Evolutionary conservation across 2,888 invertebrate species (phyloP).

Genomic region (Gryllus longicercus): DNA sequence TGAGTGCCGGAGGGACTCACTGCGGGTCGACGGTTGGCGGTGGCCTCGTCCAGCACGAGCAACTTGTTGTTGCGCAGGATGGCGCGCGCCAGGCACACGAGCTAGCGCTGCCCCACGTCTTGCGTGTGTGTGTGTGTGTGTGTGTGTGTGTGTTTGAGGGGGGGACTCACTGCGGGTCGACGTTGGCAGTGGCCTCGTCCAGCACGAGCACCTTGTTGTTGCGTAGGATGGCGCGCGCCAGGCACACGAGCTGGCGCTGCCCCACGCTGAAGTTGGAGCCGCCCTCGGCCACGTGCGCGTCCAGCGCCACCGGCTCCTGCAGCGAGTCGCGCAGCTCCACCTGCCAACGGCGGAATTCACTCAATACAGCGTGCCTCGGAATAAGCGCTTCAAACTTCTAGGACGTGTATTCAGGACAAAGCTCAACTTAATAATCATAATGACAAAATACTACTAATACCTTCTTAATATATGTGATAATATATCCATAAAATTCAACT

Average conservation of each 20-base stretch:
- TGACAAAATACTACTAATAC: too few relatives aligned
- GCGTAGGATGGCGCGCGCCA: slow-evolving; percentile 82
- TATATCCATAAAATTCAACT: too few relatives aligned
- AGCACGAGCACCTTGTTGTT: slow-evolving; percentile 80
- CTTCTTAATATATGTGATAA: too few relatives aligned
- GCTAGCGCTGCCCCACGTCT: slow-evolving; percentile 88
- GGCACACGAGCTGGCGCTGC: slow-evolving; percentile 83
- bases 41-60: slow-evolving; percentile 87
- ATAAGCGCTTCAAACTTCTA: too few relatives aligned
- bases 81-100: slow-evolving; percentile 86
- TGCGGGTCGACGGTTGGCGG: slow-evolving; percentile 89
- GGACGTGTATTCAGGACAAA: rapidly evolving
- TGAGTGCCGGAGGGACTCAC: slow-evolving; percentile 37
- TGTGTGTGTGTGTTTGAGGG: too few relatives aligned
- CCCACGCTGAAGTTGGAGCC: slow-evolving; percentile 85
- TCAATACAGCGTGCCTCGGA: too few relatives aligned
- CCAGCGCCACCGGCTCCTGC: slow-evolving; percentile 57
- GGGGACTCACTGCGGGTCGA: slow-evolving; percentile 66
- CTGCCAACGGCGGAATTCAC: slow-evolving; percentile 44
- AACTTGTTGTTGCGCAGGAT: slow-evolving; percentile 79
- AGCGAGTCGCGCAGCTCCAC: slow-evolving; percentile 71
- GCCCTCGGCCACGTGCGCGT: slow-evolving; percentile 70
- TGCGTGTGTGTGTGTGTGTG: too few relatives aligned
- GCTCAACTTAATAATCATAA: too few relatives aligned
- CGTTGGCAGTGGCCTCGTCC: slow-evolving; percentile 92